Base-by-base conservation (phyloP, 2,797 vertebrate genomes). In the Setipinna tenuifilis region DNA sequence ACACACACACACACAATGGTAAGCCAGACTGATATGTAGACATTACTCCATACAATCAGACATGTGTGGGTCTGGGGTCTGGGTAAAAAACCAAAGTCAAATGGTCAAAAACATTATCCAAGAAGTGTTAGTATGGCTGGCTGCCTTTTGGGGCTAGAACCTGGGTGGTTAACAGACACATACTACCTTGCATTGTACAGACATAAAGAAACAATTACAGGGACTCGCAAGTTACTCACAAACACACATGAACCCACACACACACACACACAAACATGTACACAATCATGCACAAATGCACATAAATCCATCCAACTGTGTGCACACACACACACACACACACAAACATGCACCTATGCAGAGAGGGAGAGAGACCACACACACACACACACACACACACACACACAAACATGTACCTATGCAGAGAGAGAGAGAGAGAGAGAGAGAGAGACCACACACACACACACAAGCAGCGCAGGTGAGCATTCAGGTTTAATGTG, bases 401-500 rank as follows among this genome's bases (percentile, higher is more conserved):
- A n/a, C 54, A 65, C 44, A 23, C 21, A n/a, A 19, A 7, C 21
- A 35, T 11, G 9, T 14, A 82, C 48, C 28, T n/a, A 61, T 6
- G 21, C 17, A 61, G 17, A 61, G 17, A 61, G 6, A 59, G 6
- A 59, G 6, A 59, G 6, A 59, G 6, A 59, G 6, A 59, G 17
- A 61, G 17, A 61, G 17, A 61, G 17, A 61, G 17, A 61, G 17
- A 21, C 19, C 61, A 54, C 50, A 54, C 2, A 54, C 50, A 54
- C 50, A 54, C 50, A 54, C 62, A 82, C 23, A 62, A 11, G 71
- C n/a, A 54, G 35, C 35, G 28, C 88, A 89, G 85, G 83, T 87
- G 86, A 91, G 82, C 41, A 81, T 41, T 65, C 1, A 62, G 48
- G 84, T 85, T 75, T 86, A 59, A 90, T 59, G 25, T 89, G 87